These are phyloP conservation scores for Myiozetetes cayanensis DNA, from an alignment of 2,113 vertebrate species.

Conservation along the genomic window DNA sequence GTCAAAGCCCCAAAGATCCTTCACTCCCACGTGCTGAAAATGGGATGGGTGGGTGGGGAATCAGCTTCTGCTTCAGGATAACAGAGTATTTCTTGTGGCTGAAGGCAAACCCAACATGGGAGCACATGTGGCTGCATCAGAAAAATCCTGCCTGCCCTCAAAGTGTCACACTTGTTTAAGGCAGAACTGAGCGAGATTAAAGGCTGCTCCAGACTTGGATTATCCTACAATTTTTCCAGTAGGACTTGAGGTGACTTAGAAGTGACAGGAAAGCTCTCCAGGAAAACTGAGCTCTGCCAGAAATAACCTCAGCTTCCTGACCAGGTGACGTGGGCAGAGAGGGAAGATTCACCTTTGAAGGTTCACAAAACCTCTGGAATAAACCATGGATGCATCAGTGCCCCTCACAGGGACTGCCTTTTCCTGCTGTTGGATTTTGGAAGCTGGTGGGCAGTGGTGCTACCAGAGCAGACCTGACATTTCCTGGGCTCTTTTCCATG, in stretches of 20 bases:
- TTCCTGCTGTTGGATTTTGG: not conserved
- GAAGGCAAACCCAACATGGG: not conserved
- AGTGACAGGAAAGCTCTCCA: not conserved
- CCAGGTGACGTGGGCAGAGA: rapidly evolving
- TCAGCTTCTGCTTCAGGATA: not conserved
- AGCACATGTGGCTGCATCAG: not conserved
- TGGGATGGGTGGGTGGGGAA: not conserved
- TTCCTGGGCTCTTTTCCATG: not conserved
- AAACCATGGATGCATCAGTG: rapidly evolving
- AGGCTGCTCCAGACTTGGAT: not conserved
- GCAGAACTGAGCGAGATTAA: not conserved
- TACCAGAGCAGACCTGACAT: not conserved
- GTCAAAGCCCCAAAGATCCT: not conserved
- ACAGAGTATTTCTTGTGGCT: not conserved
- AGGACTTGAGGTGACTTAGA: not conserved
- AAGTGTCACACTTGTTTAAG: constrained; percentile 7
- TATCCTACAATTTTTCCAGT: not conserved
- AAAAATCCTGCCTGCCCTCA: not conserved
- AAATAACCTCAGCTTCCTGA: not conserved
- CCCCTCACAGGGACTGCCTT: not conserved
- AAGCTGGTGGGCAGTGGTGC: not conserved
- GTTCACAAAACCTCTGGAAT: not conserved
- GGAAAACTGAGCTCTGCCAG: not conserved
- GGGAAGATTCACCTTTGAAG: not conserved
- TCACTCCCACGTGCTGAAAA: not conserved